These are phyloP conservation scores for Leptobrachium leishanense DNA, from an alignment of 2,113 vertebrate species.

Conservation along the genomic window DNA sequence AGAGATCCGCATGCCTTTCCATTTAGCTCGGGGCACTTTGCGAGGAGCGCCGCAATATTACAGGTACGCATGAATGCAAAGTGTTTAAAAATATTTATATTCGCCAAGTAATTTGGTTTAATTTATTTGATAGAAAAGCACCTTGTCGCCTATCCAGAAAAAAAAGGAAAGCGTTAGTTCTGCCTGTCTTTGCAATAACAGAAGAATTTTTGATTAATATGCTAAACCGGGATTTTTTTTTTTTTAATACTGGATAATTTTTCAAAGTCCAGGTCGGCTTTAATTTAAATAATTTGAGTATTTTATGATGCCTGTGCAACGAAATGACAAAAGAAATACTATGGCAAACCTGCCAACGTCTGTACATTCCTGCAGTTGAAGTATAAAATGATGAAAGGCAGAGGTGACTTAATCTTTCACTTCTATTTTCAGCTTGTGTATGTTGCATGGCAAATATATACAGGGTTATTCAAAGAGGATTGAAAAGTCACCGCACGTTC, in stretches of 20 bases:
- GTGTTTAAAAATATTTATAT: constrained; percentile 24
- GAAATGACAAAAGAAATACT: too few species aligned
- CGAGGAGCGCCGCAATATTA: constrained; percentile 8
- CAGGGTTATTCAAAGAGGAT: too few species aligned
- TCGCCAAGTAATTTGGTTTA: not conserved
- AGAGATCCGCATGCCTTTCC: constrained; percentile 3
- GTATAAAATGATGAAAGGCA: too few species aligned
- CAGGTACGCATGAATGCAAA: constrained; percentile 4
- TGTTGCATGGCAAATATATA: too few species aligned
- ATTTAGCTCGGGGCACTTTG: not conserved
- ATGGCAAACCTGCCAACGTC: too few species aligned
- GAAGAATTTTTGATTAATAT: not conserved
- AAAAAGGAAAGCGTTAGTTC: not conserved
- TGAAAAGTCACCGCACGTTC: too few species aligned
- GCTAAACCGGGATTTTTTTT: not conserved
- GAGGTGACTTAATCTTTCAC: too few species aligned
- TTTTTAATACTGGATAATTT: not conserved
- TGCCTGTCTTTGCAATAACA: not conserved
- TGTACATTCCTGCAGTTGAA: too few species aligned
- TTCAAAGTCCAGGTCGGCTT: not conserved
- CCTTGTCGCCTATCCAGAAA: not conserved
- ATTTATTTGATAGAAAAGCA: not conserved
- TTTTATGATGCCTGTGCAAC: too few species aligned
- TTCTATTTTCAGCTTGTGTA: too few species aligned
- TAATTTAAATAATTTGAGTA: not conserved